These are phyloP conservation scores for Ophraella communa DNA, from an alignment of 2,888 invertebrate genomes.

Conservation along the genomic window DNA sequence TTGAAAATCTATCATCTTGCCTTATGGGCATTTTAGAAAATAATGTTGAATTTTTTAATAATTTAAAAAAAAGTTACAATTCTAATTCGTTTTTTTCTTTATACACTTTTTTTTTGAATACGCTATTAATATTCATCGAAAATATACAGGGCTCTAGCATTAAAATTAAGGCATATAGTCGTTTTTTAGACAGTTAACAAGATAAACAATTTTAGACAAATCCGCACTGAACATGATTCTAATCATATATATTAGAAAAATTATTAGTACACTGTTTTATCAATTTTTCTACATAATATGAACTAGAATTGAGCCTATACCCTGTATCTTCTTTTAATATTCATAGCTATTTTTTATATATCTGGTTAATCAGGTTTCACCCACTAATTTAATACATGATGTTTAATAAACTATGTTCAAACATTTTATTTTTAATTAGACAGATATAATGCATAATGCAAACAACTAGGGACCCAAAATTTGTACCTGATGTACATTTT, in stretches of 20 bases:
- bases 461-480: neutral
- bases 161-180: neutral
- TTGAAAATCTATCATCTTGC: constrained; percentile 26
- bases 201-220: neutral
- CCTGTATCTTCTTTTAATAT: neutral
- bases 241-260: too few species aligned
- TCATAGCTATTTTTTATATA: neutral
- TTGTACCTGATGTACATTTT: neutral
- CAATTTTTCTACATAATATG: too few species aligned
- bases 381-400: neutral
- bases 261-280: too few species aligned
- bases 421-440: neutral
- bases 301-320: neutral
- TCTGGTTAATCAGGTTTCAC: neutral
- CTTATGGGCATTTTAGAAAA: constrained; percentile 10
- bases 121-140: neutral
- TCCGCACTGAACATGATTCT: too few species aligned
- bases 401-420: neutral
- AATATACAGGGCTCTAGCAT: neutral
- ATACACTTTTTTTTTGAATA: neutral
- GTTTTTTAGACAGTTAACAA: too few species aligned
- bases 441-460: neutral
- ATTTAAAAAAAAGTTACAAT: neutral
- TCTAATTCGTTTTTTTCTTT: neutral
- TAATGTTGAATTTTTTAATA: constrained; percentile 9